Evolutionary conservation across 2,113 vertebrate genomes (phyloP).

Genomic region (Abramis brama): DNA sequence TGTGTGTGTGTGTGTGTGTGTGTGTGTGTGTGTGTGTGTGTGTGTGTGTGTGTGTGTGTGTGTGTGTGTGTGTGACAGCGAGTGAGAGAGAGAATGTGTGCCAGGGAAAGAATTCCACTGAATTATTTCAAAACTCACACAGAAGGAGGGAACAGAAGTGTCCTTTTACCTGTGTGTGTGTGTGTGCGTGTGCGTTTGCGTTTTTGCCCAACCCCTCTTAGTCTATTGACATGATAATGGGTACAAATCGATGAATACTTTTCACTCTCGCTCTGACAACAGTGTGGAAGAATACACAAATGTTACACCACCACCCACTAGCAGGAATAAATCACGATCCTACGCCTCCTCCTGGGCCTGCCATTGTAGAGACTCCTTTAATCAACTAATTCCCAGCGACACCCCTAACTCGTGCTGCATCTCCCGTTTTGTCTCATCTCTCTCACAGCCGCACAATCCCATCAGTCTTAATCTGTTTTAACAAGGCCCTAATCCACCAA

Average conservation of each 20-base stretch:
- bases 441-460: constrained; percentile 53
- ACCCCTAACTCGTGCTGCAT: constrained; percentile 32
- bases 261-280: constrained; percentile 73
- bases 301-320: constrained; percentile 73
- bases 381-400: constrained; percentile 61
- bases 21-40: not conserved
- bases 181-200: not conserved
- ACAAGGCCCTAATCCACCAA: constrained; percentile 65
- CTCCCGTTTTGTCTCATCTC: constrained; percentile 18
- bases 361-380: constrained; percentile 60
- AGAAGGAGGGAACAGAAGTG: constrained; percentile 68
- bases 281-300: constrained; percentile 73
- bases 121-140: constrained; percentile 45
- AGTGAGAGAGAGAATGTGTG: constrained; percentile 28
- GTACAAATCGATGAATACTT: constrained; percentile 80
- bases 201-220: constrained; percentile 55
- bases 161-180: too few relatives aligned
- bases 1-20: too few relatives aligned
- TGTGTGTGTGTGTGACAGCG: not conserved
- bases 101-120: constrained; percentile 18
- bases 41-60: constrained; percentile 11
- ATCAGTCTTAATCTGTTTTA: constrained; percentile 62
- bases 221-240: constrained; percentile 79
- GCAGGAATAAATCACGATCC: constrained; percentile 75
- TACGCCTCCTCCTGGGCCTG: constrained; percentile 58